Conservation (phyloP, 2,888 invertebrate species). For the Caenorhabditis becei region DNA sequence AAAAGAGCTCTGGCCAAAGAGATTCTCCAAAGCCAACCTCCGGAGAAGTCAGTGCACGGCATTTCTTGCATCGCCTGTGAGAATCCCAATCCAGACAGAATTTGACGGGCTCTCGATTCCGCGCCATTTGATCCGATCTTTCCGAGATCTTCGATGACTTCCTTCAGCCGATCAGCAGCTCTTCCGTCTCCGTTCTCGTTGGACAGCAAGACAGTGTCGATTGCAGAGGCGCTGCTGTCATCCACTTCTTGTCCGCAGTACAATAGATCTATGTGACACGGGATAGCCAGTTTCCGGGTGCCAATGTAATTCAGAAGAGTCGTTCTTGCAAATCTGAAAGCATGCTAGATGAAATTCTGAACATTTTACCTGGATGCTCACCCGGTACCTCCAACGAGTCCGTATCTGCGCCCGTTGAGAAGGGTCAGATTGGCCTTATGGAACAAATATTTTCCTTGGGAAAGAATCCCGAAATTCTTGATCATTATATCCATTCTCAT, state of each 20-base stretch:
- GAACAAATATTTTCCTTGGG: constrained; percentile 97
- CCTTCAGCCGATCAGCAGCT: constrained; percentile 89
- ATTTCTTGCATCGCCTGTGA: constrained; percentile 88
- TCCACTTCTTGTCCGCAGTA: constrained; percentile 95
- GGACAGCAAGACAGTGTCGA: constrained; percentile 90
- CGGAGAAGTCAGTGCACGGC: constrained; percentile 84
- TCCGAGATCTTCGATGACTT: constrained; percentile 89
- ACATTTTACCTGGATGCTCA: constrained; percentile 81
- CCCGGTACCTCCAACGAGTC: constrained; percentile 98
- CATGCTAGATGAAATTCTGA: constrained; percentile 10
- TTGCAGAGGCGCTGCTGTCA: constrained; percentile 89
- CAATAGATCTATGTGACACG: constrained; percentile 95
- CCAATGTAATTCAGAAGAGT: constrained; percentile 95
- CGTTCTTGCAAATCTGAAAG: constrained; percentile 93
- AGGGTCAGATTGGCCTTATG: constrained; percentile 95
- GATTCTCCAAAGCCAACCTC: constrained; percentile 96
- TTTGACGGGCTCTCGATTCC: constrained; percentile 95
- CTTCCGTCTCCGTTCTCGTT: constrained; percentile 87
- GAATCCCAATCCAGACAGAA: constrained; percentile 97
- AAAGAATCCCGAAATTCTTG: constrained; percentile 97
- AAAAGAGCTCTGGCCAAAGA: constrained; percentile 87
- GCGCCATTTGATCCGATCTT: constrained; percentile 98
- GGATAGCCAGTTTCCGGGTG: constrained; percentile 92
- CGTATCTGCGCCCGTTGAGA: constrained; percentile 94
- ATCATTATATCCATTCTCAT: constrained; percentile 94